Evolutionary conservation across 1,140 invertebrate genomes (phyloP), one percentile per base, ranked within the genome.

Genomic region (Drosophila chauvacae): DNA sequence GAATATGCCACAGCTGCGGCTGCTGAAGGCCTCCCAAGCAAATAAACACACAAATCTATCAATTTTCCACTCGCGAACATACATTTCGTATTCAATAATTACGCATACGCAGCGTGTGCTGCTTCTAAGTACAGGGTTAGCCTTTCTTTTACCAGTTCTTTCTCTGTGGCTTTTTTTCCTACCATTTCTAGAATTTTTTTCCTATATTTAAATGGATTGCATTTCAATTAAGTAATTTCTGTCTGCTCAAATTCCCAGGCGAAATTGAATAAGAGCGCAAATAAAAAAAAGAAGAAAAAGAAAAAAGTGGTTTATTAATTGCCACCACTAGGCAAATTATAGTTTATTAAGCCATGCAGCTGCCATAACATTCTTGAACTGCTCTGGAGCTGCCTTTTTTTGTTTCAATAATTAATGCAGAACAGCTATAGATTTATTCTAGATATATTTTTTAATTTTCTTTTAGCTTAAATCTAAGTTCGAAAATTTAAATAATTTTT

Each of bases 161-260:
- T 58, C 14, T 37, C 48, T 9, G 13, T 47, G 3, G 0, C 18
- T 13, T 59, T 13, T 59, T 65, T 53, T 39, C 28, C 18, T 50
- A 11, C 2, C 18, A 20, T 13, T 42, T 13, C 47, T 30, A 16
- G 37, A 48, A 66, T 28, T 69, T 68, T 48, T 42, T 37, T 59
- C 44, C 53, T 60, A 72, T 73, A 72, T 58, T 72, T 72, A 72
- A 56, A 57, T 56, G 55, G 39, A 51, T 57, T 82, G 61, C 80
- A 77, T 87, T 87, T 88, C 85, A 87, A 87, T 87, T 88, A 87
- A 87, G 84, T 80, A 78, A 88, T 88, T 78, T 80, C 61, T 84
- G 84, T 80, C 81, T 87, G 84, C 77, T 68, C 51, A 84, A 88
- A 81, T 87, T 87, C 84, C 84, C 84, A 87, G 81, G 84, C 72